Conservation (phyloP, 64 coral and sea anemone genomes). For the Montipora efflorescens region DNA sequence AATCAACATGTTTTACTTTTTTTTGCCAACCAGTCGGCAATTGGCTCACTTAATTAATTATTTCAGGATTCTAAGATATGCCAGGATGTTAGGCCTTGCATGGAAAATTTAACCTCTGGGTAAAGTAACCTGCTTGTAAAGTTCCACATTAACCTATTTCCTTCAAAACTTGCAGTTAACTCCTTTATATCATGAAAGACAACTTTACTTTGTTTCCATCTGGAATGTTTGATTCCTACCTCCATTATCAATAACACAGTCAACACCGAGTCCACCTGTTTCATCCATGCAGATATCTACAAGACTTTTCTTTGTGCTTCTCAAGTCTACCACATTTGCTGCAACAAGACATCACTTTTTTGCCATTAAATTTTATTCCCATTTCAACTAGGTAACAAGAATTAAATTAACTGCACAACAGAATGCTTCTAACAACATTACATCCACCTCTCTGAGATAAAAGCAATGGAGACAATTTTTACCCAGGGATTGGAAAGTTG, state of each 20-base stretch:
- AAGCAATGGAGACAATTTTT: too few relatives aligned
- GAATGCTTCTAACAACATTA: too few relatives aligned
- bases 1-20: too few relatives aligned
- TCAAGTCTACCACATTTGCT: constrained; percentile 95
- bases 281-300: constrained; percentile 91
- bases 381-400: neutral
- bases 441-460: too few relatives aligned
- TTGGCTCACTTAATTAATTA: too few relatives aligned
- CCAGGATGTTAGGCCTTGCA: neutral
- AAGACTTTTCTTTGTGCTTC: constrained; percentile 72
- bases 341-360: neutral
- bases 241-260: constrained; percentile 98
- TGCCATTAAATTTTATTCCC: too few relatives aligned
- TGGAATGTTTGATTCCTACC: constrained; percentile 41
- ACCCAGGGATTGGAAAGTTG: too few relatives aligned
- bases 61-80: too few relatives aligned
- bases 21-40: too few relatives aligned
- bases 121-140: too few relatives aligned
- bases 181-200: neutral
- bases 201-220: neutral
- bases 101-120: neutral
- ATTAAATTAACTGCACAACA: too few relatives aligned
- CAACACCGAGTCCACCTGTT: constrained; percentile 93
- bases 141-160: too few relatives aligned
- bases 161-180: neutral